A percentile compares a stretch with the other conserved stretches of the same genome.
phyloP scores from a whole-genome alignment of 2,113 vertebrate species.

The Cinclus mexicanus region DNA sequence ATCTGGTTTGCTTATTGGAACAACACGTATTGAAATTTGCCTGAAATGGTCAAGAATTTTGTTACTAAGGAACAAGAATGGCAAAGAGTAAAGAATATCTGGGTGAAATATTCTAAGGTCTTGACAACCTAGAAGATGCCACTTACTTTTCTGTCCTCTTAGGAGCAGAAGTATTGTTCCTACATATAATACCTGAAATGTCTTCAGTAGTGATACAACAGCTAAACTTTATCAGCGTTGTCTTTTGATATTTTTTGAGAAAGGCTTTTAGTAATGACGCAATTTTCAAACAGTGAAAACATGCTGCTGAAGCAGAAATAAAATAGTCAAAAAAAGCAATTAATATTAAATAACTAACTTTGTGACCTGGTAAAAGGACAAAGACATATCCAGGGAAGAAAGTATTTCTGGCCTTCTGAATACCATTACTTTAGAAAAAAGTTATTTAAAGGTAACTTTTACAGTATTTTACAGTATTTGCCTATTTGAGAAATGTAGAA shows the following conservation, averaged over 20 bases:
- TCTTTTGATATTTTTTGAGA: not conserved
- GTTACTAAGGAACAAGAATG: not conserved
- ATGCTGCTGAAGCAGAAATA: not conserved
- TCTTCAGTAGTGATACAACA: not conserved
- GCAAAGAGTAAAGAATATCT: not conserved
- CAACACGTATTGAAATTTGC: not conserved
- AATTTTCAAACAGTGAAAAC: not conserved
- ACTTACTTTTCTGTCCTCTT: not conserved
- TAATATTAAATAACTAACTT: not conserved
- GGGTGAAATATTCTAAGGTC: not conserved
- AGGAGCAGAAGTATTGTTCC: not conserved
- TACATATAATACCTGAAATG: not conserved
- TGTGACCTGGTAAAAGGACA: not conserved
- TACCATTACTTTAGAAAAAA: not conserved
- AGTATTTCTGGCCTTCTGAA: not conserved
- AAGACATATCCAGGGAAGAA: not conserved
- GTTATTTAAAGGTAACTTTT: not conserved
- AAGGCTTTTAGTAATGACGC: not conserved
- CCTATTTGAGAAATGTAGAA: not conserved
- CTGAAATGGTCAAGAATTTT: not conserved
- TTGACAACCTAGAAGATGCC: not conserved
- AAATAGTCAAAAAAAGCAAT: not conserved
- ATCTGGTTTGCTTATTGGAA: not conserved
- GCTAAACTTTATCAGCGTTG: not conserved
- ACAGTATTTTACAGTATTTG: not conserved